A percentile compares a stretch with the other conserved stretches of the same genome.
phyloP scores from a whole-genome alignment of 2,113 vertebrate genomes.

The Gila orcuttii region DNA sequence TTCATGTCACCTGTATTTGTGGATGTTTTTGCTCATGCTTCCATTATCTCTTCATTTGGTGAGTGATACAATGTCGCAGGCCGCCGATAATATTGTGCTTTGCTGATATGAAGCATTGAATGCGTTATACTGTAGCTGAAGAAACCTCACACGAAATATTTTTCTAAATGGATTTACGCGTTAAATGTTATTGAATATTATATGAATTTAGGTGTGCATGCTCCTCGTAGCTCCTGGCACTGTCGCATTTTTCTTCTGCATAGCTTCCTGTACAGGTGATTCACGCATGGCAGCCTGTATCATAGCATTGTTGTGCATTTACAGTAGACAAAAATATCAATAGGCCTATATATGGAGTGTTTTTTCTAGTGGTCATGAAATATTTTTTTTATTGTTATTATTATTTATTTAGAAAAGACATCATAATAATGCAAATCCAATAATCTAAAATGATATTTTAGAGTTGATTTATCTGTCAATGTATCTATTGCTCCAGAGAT shows the following conservation, averaged over 20 bases:
- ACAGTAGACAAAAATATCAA: not conserved
- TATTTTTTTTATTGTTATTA: not conserved
- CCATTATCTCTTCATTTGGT: slow-evolving; percentile 93
- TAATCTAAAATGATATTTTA: not conserved
- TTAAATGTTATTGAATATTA: not conserved
- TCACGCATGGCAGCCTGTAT: slow-evolving; percentile 65
- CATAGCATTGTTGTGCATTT: slow-evolving; percentile 1
- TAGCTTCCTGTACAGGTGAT: slow-evolving; percentile 52
- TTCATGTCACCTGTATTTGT: slow-evolving; percentile 94
- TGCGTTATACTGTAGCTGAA: not conserved
- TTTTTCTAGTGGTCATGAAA: not conserved
- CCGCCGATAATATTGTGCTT: not conserved
- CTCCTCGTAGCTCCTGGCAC: slow-evolving; percentile 9
- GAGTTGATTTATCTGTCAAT: not conserved
- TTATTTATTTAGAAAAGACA: not conserved
- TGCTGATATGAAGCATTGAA: not conserved
- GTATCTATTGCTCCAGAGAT: not conserved
- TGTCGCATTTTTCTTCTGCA: slow-evolving; percentile 76
- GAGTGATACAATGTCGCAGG: slow-evolving; percentile 68
- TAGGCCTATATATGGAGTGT: not conserved
- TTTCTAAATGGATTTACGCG: not conserved
- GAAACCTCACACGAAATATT: not conserved
- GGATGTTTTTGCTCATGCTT: slow-evolving; percentile 91
- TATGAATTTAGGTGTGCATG: not conserved
- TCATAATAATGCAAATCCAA: not conserved